A percentile compares a stretch with the other conserved stretches of the same genome.
phyloP scores from a whole-genome alignment of 1,140 invertebrate species.

The Drosophila suzukii region DNA sequence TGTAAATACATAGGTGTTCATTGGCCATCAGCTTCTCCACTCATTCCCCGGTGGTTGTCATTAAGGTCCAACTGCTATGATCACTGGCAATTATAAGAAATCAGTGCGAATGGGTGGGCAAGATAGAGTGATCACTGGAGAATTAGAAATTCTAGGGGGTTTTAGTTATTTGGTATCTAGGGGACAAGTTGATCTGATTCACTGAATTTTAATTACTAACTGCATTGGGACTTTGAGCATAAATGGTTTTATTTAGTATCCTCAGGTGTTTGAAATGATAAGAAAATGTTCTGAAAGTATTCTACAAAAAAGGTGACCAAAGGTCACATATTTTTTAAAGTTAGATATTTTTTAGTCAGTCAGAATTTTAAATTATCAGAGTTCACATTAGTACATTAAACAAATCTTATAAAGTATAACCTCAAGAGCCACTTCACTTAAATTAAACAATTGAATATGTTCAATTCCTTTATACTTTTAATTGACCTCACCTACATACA shows the following conservation, averaged over 20 bases:
- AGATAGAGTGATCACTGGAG: slow-evolving; percentile 2
- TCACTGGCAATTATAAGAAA: slow-evolving; percentile 34
- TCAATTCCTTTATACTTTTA: too few relatives aligned
- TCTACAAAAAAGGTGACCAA: background rate
- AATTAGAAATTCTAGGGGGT: slow-evolving; percentile 5
- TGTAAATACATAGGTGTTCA: slow-evolving; percentile 32
- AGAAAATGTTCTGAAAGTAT: background rate
- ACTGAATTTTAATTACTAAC: background rate
- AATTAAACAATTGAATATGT: too few relatives aligned
- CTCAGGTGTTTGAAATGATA: background rate
- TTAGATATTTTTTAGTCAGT: too few relatives aligned
- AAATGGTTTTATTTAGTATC: too few relatives aligned
- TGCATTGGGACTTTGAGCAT: background rate
- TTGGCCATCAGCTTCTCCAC: slow-evolving; percentile 9
- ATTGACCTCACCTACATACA: too few relatives aligned
- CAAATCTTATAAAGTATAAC: background rate
- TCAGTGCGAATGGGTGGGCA: slow-evolving; percentile 29
- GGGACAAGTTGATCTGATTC: background rate
- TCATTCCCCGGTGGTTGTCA: slow-evolving; percentile 18
- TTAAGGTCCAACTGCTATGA: slow-evolving; percentile 27
- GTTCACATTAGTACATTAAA: background rate
- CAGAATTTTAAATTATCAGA: background rate
- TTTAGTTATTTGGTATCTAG: background rate
- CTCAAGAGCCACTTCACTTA: background rate
- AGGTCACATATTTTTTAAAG: too few relatives aligned